phyloP scores from a whole-genome alignment of 2,797 vertebrate species.

The Spinus pinus region DNA sequence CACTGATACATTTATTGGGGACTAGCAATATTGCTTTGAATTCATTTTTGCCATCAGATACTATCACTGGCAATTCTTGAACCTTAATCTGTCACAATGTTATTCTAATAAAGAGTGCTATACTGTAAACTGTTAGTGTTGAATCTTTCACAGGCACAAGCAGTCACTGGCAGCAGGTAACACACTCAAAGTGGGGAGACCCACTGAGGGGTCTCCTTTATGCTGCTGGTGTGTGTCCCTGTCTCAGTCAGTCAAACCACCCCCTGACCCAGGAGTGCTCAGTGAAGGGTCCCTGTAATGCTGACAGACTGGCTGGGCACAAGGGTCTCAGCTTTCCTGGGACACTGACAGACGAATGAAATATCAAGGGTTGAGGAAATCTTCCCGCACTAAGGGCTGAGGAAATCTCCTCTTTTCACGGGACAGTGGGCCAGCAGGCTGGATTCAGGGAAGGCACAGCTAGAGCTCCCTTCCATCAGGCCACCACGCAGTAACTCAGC shows the following conservation, averaged over 20 bases:
- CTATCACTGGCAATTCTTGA: background rate
- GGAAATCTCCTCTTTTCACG: background rate
- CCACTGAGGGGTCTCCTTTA: background rate
- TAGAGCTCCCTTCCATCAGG: background rate
- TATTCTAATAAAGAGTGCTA: background rate
- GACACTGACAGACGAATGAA: background rate
- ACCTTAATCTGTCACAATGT: too few relatives aligned
- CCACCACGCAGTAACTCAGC: fast-evolving
- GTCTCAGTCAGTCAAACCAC: background rate
- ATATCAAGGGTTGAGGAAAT: background rate
- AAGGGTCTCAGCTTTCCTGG: background rate
- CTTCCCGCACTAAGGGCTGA: background rate
- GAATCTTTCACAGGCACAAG: background rate
- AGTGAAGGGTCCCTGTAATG: background rate
- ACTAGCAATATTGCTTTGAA: background rate
- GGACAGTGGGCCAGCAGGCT: too few relatives aligned
- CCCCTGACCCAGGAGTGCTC: background rate
- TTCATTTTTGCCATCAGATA: background rate
- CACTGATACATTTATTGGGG: background rate
- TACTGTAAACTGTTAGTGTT: too few relatives aligned
- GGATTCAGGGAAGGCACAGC: background rate
- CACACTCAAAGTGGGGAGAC: background rate
- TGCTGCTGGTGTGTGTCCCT: background rate
- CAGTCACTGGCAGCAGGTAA: background rate
- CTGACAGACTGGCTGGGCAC: background rate